Evolutionary conservation across 1,140 invertebrate genomes (phyloP).

Genomic region (Drosophila pandora): DNA sequence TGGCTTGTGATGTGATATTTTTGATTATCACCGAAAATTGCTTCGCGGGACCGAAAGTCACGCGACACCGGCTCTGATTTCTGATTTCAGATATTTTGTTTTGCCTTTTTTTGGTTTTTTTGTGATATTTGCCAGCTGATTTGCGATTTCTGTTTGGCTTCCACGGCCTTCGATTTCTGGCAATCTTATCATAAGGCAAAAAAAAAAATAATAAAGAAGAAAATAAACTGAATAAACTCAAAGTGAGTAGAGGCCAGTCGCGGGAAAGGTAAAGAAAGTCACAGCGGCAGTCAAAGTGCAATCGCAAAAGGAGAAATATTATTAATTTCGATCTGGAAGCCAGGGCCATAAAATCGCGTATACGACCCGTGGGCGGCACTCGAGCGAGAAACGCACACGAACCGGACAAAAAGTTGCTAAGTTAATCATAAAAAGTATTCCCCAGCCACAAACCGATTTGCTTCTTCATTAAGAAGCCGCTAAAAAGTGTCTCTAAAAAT

Average conservation of each 20-base stretch:
- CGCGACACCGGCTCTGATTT: conserved; percentile 60
- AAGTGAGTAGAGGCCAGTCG: conserved; percentile 1
- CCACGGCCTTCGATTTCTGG: conserved; percentile 32
- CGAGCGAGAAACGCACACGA: conserved; percentile 39
- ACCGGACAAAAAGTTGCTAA: conserved; percentile 54
- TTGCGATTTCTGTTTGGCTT: conserved; percentile 21
- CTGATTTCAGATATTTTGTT: conserved; percentile 12
- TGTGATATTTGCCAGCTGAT: conserved; percentile 38
- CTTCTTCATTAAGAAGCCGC: conserved; percentile 49
- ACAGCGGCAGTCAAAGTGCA: conserved; percentile 32
- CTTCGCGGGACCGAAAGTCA: conserved; percentile 30
- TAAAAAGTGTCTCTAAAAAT: conserved; percentile 64
- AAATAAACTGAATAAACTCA: conserved; percentile 1
- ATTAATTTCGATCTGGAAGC: background rate
- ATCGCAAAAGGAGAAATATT: background rate
- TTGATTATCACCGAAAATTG: conserved; percentile 17
- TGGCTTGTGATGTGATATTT: background rate
- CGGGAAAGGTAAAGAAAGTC: conserved; percentile 1
- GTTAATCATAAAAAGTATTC: conserved; percentile 64
- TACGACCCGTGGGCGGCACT: conserved; percentile 57
- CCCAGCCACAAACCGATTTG: conserved; percentile 40
- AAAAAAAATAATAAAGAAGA: background rate
- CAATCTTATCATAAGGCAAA: conserved; percentile 58
- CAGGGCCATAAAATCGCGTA: conserved; percentile 51
- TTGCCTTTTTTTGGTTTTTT: conserved; percentile 44